A percentile compares a stretch with the other conserved stretches of the same genome.
phyloP scores from a whole-genome alignment of 2,888 invertebrate species.

The Dorcus parallelipipedus region DNA sequence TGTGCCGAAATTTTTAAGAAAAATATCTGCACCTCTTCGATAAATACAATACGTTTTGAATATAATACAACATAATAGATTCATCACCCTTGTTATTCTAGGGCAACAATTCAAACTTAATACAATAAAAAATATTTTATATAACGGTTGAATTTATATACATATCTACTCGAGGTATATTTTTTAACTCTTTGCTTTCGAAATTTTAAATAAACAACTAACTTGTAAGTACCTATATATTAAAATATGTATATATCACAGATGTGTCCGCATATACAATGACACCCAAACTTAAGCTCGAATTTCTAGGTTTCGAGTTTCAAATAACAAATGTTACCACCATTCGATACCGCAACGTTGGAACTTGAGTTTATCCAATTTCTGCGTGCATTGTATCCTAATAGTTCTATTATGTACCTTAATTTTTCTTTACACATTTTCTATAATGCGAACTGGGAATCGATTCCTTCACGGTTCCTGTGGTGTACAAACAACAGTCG shows the following conservation, averaged over 20 bases:
- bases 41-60: neutral
- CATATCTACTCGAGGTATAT: too few species aligned
- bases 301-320: neutral
- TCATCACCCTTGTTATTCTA: too few species aligned
- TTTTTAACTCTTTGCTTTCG: too few species aligned
- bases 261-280: neutral
- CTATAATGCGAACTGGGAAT: too few species aligned
- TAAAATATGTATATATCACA: neutral
- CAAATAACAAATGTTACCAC: conserved; percentile 1
- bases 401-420: too few species aligned
- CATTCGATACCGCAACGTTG: conserved; percentile 1
- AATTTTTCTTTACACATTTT: too few species aligned
- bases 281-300: neutral
- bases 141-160: too few species aligned
- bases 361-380: conserved; percentile 12
- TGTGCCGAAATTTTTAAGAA: conserved; percentile 18
- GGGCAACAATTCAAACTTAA: too few species aligned
- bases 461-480: neutral
- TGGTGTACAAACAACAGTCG: neutral
- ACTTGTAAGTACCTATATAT: too few species aligned
- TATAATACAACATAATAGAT: too few species aligned
- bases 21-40: conserved; percentile 9
- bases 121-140: too few species aligned
- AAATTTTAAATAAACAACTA: too few species aligned
- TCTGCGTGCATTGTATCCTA: neutral